phyloP scores from a whole-genome alignment of 1,140 invertebrate genomes.

The Steinernema khuongi region DNA sequence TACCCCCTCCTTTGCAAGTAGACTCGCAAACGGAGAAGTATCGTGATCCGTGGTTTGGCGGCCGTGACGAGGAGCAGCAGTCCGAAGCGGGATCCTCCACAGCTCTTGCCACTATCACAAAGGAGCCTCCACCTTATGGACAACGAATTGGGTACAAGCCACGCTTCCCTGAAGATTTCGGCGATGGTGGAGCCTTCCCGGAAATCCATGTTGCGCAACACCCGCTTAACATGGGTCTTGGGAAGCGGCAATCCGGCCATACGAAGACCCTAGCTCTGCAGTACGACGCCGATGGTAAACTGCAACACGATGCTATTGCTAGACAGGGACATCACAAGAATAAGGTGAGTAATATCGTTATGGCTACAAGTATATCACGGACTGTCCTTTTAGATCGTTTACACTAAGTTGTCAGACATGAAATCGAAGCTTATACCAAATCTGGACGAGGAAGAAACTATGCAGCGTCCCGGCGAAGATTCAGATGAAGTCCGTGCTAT shows the following conservation, averaged over 20 bases:
- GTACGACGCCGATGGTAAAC: conserved; percentile 76
- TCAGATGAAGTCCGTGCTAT: conserved; percentile 74
- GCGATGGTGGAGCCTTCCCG: conserved; percentile 95
- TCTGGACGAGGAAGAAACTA: conserved; percentile 71
- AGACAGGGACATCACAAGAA: conserved; percentile 90
- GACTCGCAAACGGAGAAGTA: neutral
- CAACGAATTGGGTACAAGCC: conserved; percentile 90
- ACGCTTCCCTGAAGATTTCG: conserved; percentile 74
- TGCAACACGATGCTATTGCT: conserved; percentile 93
- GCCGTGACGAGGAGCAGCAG: conserved; percentile 31
- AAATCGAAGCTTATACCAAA: conserved; percentile 68
- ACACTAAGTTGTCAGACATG: conserved; percentile 86
- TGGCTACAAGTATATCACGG: neutral
- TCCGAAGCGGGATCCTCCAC: conserved; percentile 5
- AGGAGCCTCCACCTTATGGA: conserved; percentile 79
- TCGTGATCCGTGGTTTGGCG: conserved; percentile 53
- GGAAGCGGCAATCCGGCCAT: conserved; percentile 64
- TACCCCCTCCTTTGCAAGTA: neutral
- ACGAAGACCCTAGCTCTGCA: conserved; percentile 77
- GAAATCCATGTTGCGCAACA: conserved; percentile 96
- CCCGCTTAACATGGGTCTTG: conserved; percentile 69
- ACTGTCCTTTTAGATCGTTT: conserved; percentile 71
- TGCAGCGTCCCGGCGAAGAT: conserved; percentile 73
- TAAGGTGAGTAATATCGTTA: conserved; percentile 66
- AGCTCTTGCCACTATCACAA: conserved; percentile 40